Evolutionary conservation across 2,797 vertebrate species (phyloP).

Genomic region (Coranthus polyacanthus): DNA sequence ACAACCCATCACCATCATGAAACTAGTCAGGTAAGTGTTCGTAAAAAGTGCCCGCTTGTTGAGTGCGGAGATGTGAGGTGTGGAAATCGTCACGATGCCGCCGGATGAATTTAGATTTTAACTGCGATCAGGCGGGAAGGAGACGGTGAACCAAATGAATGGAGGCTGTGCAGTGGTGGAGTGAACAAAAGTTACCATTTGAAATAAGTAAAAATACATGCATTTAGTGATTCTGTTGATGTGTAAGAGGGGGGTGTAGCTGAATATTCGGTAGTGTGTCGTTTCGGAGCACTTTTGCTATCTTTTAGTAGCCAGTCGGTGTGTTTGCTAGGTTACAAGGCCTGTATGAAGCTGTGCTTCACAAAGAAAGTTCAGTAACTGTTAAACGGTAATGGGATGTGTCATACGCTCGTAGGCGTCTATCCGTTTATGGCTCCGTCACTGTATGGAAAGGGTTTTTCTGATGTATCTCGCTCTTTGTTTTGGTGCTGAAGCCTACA

Average conservation of each 20-base stretch:
- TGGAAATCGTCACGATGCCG: accelerated
- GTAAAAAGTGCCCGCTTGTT: accelerated
- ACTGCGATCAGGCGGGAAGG: slow-evolving; percentile 77
- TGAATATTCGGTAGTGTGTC: too few species aligned
- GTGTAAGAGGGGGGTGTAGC: too few species aligned
- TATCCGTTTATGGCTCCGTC: accelerated
- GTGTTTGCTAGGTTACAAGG: too few species aligned
- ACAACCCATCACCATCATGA: slow-evolving; percentile 80
- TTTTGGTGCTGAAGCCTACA: slow-evolving; percentile 13
- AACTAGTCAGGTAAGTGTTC: slow-evolving; percentile 83
- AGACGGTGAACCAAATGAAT: slow-evolving; percentile 59
- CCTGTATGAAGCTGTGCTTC: background rate
- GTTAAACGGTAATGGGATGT: too few species aligned
- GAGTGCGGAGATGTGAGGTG: accelerated
- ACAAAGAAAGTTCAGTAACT: background rate
- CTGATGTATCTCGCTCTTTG: background rate
- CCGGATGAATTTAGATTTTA: slow-evolving; percentile 79
- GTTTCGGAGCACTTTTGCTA: too few species aligned
- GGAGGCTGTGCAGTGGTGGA: slow-evolving; percentile 2
- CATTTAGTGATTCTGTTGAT: too few species aligned
- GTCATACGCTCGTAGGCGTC: too few species aligned
- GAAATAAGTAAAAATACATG: accelerated
- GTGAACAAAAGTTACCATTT: background rate
- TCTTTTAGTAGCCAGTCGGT: too few species aligned
- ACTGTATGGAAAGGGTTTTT: accelerated